These are phyloP conservation scores for Coturnix japonica DNA, from an alignment of 2,113 vertebrate genomes.

Conservation along the genomic window DNA sequence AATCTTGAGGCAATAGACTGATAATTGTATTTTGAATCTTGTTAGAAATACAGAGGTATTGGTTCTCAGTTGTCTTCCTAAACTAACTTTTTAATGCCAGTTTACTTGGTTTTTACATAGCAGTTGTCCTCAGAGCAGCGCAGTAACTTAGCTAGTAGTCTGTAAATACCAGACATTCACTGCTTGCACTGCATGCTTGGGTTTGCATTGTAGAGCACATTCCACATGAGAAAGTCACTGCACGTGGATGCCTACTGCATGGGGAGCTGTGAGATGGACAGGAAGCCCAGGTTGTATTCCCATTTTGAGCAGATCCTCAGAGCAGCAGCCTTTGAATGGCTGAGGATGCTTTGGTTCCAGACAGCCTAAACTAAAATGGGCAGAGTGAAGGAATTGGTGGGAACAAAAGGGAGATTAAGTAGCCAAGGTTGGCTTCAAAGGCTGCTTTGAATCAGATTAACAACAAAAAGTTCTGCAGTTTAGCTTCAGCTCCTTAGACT, in stretches of 20 bases:
- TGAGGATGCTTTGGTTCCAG: conserved; percentile 27
- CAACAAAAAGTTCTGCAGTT: background rate
- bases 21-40: background rate
- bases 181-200: background rate
- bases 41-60: background rate
- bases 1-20: background rate
- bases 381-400: conserved; percentile 4
- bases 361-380: conserved; percentile 13
- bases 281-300: background rate
- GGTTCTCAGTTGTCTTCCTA: background rate
- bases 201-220: background rate
- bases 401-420: conserved; percentile 41
- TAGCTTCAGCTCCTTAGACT: background rate
- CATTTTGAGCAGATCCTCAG: background rate
- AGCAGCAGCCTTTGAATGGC: background rate
- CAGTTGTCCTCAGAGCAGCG: background rate
- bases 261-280: background rate
- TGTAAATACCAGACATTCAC: background rate
- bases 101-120: background rate
- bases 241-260: background rate
- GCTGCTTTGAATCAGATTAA: conserved; percentile 14
- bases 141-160: background rate
- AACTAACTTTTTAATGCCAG: background rate
- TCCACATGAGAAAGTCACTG: conserved; percentile 40
- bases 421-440: conserved; percentile 9